Conservation (phyloP, 2,888 invertebrate genomes). For the Pristionchus maxplancki region DNA sequence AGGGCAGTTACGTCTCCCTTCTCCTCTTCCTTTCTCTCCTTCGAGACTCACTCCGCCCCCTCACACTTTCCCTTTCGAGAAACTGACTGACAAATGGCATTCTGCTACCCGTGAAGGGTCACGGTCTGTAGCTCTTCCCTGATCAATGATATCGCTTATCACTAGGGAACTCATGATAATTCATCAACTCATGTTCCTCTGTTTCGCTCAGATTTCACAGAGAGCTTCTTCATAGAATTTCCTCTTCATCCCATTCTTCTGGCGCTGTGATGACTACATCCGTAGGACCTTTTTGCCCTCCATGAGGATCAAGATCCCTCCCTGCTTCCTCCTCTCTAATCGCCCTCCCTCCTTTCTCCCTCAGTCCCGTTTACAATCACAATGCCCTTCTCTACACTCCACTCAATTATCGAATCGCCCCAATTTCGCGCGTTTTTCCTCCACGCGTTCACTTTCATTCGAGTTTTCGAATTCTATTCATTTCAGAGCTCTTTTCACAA, state of each 20-base stretch:
- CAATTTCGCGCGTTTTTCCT: not conserved
- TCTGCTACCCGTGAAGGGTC: not conserved
- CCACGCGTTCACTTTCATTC: not conserved
- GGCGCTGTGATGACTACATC: not conserved
- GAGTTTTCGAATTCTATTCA: not conserved
- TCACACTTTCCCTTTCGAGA: not conserved
- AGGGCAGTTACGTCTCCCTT: not conserved
- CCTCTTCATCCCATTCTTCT: not conserved
- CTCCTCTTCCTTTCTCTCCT: not conserved
- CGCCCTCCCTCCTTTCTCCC: not conserved
- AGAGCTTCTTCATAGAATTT: too few species aligned
- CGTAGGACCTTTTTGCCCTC: not conserved
- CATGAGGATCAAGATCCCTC: not conserved
- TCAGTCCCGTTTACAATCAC: conserved; percentile 2
- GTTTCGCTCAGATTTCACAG: too few species aligned
- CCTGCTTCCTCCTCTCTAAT: not conserved
- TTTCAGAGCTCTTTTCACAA: not conserved
- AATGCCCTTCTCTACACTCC: conserved; percentile 15
- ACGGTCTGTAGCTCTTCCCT: not conserved
- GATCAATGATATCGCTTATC: not conserved
- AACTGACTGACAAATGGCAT: conserved; percentile 14
- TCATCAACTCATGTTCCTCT: not conserved
- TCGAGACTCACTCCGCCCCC: conserved; percentile 19
- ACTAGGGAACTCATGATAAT: too few species aligned
- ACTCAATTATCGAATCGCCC: conserved; percentile 13